Evolutionary conservation across 2,113 vertebrate genomes (phyloP).

Genomic region (Nothoprocta pentlandii): DNA sequence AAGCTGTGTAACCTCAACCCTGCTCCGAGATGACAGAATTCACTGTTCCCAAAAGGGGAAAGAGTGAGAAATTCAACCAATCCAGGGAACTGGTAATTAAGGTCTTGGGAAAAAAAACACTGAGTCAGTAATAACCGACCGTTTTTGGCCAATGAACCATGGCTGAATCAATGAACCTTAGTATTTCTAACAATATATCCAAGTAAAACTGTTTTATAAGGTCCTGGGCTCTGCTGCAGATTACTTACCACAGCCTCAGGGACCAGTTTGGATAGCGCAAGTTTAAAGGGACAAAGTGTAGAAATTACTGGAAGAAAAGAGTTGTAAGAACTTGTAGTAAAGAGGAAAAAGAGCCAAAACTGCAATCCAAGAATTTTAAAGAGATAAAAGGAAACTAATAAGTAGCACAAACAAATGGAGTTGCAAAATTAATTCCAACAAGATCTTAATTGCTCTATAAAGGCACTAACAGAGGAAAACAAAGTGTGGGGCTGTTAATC

Average conservation of each 20-base stretch:
- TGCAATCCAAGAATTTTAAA: neutral
- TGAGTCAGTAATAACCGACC: neutral
- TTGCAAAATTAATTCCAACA: conserved; percentile 15
- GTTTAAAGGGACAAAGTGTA: neutral
- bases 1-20: neutral
- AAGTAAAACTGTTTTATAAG: neutral
- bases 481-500: conserved; percentile 21
- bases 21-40: neutral
- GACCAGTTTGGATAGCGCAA: neutral
- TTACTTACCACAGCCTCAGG: neutral
- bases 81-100: neutral
- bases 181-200: neutral
- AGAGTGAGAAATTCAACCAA: neutral
- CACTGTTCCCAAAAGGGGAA: neutral
- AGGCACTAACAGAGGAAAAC: conserved; percentile 32
- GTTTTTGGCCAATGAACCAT: neutral
- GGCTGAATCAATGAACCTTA: neutral
- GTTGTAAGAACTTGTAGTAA: neutral
- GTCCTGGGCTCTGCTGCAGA: neutral
- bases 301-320: neutral
- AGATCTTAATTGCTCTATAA: conserved; percentile 19
- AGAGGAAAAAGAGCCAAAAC: neutral
- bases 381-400: conserved; percentile 3
- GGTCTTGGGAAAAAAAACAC: neutral
- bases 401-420: neutral